Base-by-base conservation (phyloP, 1,140 invertebrate species). In the Ylistrum balloti region DNA sequence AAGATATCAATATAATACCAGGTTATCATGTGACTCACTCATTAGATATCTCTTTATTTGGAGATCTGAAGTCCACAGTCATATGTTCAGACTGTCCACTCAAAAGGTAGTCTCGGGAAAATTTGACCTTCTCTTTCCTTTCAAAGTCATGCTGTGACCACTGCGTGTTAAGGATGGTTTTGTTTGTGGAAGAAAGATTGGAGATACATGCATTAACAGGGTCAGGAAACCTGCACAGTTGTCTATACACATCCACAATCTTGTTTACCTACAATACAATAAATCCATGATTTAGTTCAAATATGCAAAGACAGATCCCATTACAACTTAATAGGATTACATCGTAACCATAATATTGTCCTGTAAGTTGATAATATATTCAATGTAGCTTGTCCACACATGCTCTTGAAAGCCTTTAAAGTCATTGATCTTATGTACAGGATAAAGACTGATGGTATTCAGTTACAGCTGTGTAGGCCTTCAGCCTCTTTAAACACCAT, bases 121-220 rank as follows among this genome's bases (percentile, higher is more conserved):
- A 95, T 41, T 93, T 93, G 20, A 93, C 91, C 56, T 94, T 93
- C 89, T 95, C 94, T 85, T 89, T 91, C 85, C 94, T 92, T 32
- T 95, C 95, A 28, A 95, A 86, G 88, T 95, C 94, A 13, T 93
- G 88, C 86, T 95, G 94, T 11, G 91, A 92, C 93, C 94, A 95
- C n/a, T 90, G 33, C 3, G 93, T 91, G 10, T 93, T 88, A 5
- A 92, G 32, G 20, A 86, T 22, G 5, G 92, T 33, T 33, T 92
- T 88, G 56, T 89, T 87, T 28, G 85, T 88, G 41, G 91, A 90
- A 10, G 56, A 88, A 87, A 85, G 85, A 28, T 90, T 89, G 3
- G 89, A 88, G 22, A 94, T 90, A 22, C 88, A 56, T 28, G 88
- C 94, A 34, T 38, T 33, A 33, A 87, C 88, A 85, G 92, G 91